Percentiles rank a stretch among this genome's conserved stretches.
These are phyloP conservation scores for Myiozetetes cayanensis DNA, from an alignment of 2,113 vertebrate species.

Conservation along the genomic window DNA sequence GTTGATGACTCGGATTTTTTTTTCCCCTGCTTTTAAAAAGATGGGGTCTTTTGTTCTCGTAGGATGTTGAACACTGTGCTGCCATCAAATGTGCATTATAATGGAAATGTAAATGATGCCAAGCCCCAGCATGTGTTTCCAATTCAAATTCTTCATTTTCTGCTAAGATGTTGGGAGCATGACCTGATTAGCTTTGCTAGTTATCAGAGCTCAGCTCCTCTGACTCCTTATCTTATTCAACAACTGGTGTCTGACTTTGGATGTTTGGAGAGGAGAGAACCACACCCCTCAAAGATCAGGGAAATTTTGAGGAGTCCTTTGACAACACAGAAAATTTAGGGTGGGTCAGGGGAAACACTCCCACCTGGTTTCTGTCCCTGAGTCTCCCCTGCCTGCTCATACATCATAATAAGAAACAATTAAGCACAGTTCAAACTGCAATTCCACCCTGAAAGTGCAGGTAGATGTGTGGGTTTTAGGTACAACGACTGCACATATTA, in stretches of 20 bases:
- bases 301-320: not conserved
- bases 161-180: not conserved
- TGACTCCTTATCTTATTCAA: not conserved
- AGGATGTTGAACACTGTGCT: not conserved
- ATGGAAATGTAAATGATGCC: not conserved
- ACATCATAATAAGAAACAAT: not conserved
- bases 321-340: not conserved
- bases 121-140: not conserved
- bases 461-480: not conserved
- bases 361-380: not conserved
- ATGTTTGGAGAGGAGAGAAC: not conserved
- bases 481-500: not conserved
- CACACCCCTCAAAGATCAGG: not conserved
- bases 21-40: not conserved
- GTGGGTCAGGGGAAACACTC: not conserved
- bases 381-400: not conserved
- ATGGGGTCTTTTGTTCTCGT: not conserved
- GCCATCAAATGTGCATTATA: not conserved
- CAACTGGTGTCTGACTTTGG: not conserved
- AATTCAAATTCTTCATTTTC: constrained; percentile 40
- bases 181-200: constrained; percentile 23
- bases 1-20: not conserved
- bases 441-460: not conserved
- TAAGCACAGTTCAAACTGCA: not conserved
- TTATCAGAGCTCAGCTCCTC: not conserved